phyloP scores from a whole-genome alignment of 1,140 invertebrate species.

The Drosophila nikananu region DNA sequence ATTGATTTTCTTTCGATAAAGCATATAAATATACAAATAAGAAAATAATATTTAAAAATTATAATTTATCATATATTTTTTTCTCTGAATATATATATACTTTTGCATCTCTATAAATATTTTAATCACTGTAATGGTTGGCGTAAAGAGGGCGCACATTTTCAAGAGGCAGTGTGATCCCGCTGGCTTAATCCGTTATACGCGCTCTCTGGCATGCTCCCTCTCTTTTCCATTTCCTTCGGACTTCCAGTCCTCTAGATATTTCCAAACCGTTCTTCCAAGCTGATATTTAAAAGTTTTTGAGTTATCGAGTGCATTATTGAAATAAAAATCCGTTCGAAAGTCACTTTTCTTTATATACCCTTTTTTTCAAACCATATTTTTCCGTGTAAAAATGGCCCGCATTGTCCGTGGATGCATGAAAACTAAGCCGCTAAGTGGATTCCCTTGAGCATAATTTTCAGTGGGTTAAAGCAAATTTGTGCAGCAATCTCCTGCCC shows the following conservation, averaged over 20 bases:
- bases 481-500: conserved; percentile 48
- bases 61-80: too few species aligned
- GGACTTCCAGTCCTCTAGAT: neutral
- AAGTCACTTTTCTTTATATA: neutral
- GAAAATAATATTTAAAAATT: too few species aligned
- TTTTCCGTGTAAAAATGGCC: conserved; percentile 6
- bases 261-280: neutral
- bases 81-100: too few species aligned
- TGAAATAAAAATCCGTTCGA: too few species aligned
- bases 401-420: conserved; percentile 20
- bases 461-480: conserved; percentile 67
- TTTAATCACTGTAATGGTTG: neutral
- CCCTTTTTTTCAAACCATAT: neutral
- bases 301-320: too few species aligned
- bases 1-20: too few species aligned
- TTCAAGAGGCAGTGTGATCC: neutral
- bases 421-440: conserved; percentile 37
- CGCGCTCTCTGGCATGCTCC: neutral
- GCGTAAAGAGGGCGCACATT: neutral
- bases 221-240: neutral
- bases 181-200: too few species aligned
- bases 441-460: conserved; percentile 61
- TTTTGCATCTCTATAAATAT: too few species aligned
- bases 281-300: neutral
- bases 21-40: too few species aligned